Evolutionary conservation across 2,888 invertebrate species (phyloP).

Genomic region (Epirrhoe alternata): DNA sequence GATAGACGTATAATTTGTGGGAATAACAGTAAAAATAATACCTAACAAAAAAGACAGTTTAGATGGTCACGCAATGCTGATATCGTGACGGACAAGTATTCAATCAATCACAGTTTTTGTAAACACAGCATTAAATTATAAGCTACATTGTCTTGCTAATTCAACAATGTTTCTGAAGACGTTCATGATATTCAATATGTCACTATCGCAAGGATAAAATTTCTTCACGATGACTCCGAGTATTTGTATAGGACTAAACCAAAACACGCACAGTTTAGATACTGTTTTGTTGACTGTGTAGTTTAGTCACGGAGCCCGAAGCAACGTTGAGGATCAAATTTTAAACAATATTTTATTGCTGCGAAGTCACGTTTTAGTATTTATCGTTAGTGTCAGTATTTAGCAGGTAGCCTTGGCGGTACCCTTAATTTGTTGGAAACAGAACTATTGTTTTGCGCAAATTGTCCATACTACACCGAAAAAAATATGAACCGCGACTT

Average conservation of each 20-base stretch:
- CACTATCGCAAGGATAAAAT: conserved; percentile 41
- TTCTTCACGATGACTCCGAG: conserved; percentile 38
- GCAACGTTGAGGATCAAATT: conserved; percentile 45
- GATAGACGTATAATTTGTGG: background rate
- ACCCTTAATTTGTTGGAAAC: conserved; percentile 40
- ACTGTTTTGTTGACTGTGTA: conserved; percentile 46
- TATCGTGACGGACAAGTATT: conserved; percentile 14
- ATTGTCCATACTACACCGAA: conserved; percentile 7
- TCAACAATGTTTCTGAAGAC: conserved; percentile 18
- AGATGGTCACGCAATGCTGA: conserved; percentile 9
- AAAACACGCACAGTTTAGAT: conserved; percentile 48
- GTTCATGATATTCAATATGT: conserved; percentile 39
- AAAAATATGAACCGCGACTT: conserved; percentile 1
- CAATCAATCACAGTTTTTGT: conserved; percentile 5
- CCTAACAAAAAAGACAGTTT: background rate
- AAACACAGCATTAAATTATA: background rate
- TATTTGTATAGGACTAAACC: conserved; percentile 51
- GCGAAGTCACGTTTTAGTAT: conserved; percentile 43
- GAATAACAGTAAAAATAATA: background rate
- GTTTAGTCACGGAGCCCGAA: conserved; percentile 44
- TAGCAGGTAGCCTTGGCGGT: conserved; percentile 40
- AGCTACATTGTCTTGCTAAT: conserved; percentile 9
- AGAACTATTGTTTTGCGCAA: conserved; percentile 47
- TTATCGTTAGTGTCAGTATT: conserved; percentile 38
- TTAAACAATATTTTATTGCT: conserved; percentile 37